Percentiles rank a stretch among this genome's conserved stretches.
phyloP scores from a whole-genome alignment of 2,888 invertebrate species.

The Chrysodeixis includens region DNA sequence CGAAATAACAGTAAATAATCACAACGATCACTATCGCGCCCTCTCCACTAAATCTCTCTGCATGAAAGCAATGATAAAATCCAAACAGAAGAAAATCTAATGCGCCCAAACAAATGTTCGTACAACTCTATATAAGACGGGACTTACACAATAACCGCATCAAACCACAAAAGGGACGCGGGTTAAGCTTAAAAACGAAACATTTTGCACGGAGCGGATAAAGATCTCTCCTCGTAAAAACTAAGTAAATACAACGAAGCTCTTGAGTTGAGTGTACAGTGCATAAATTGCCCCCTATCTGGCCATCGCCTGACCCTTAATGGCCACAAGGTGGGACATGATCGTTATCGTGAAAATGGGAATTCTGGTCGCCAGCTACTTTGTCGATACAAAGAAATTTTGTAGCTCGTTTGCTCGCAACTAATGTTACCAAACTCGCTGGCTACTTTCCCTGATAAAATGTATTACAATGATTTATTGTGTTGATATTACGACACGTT shows the following conservation, averaged over 20 bases:
- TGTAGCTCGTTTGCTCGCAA: slow-evolving; percentile 76
- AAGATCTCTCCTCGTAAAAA: slow-evolving; percentile 78
- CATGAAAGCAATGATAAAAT: slow-evolving; percentile 18
- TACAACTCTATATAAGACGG: slow-evolving; percentile 39
- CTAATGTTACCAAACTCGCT: slow-evolving; percentile 66
- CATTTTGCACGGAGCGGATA: slow-evolving; percentile 77
- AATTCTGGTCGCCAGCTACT: slow-evolving; percentile 77
- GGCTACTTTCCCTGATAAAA: slow-evolving; percentile 57
- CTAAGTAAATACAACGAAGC: slow-evolving; percentile 78
- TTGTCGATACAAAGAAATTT: slow-evolving; percentile 83
- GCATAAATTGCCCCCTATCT: slow-evolving; percentile 86
- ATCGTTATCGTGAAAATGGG: slow-evolving; percentile 85
- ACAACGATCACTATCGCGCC: slow-evolving; percentile 10
- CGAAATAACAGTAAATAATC: slow-evolving; percentile 15
- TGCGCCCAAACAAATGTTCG: slow-evolving; percentile 28
- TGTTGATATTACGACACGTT: slow-evolving; percentile 52
- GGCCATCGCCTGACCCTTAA: slow-evolving; percentile 86
- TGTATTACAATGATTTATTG: slow-evolving; percentile 62
- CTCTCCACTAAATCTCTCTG: slow-evolving; percentile 10
- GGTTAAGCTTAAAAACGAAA: slow-evolving; percentile 63
- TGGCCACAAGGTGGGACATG: slow-evolving; percentile 84
- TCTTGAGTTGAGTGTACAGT: slow-evolving; percentile 83
- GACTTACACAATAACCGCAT: slow-evolving; percentile 54
- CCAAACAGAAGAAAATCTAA: slow-evolving; percentile 25
- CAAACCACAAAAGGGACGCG: slow-evolving; percentile 53